Evolutionary conservation across 1,140 invertebrate genomes (phyloP).

Genomic region (Lasioglossum albipes): DNA sequence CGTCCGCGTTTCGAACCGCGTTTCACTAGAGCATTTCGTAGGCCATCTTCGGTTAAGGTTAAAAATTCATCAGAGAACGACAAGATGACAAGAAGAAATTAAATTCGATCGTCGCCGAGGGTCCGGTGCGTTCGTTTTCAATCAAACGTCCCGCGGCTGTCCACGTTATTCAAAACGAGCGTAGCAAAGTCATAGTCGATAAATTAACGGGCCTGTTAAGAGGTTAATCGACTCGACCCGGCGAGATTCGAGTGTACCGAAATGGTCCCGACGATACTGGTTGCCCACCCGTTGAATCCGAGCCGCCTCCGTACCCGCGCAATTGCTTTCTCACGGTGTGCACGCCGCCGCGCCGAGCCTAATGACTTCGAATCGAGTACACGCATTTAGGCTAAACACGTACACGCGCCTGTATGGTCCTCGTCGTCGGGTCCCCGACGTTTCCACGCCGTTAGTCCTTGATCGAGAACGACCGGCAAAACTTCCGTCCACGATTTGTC

Average conservation of each 20-base stretch:
- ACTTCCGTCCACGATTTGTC: not conserved
- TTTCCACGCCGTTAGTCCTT: too few species aligned
- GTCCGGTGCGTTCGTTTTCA: conserved; percentile 8
- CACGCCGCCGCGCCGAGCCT: not conserved
- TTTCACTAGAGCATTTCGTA: too few species aligned
- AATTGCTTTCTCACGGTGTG: conserved; percentile 41
- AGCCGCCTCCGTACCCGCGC: not conserved
- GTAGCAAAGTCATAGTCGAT: conserved; percentile 34
- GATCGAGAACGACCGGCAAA: not conserved
- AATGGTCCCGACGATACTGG: conserved; percentile 20
- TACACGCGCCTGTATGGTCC: not conserved
- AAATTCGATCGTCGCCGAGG: not conserved
- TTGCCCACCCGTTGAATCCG: conserved; percentile 27
- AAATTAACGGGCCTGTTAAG: conserved; percentile 30
- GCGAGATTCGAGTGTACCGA: conserved; percentile 37
- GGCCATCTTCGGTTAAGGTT: too few species aligned
- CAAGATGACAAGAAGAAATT: not conserved
- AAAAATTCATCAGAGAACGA: too few species aligned
- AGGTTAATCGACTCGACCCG: conserved; percentile 40
- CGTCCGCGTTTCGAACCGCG: too few species aligned
- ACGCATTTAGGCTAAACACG: conserved; percentile 2
- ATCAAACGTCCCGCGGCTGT: conserved; percentile 12
- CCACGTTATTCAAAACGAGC: conserved; percentile 18
- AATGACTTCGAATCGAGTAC: conserved; percentile 16
- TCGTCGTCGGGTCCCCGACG: too few species aligned